These are phyloP conservation scores for Agriopis aurantiaria DNA, from an alignment of 2,888 invertebrate species.

Conservation along the genomic window DNA sequence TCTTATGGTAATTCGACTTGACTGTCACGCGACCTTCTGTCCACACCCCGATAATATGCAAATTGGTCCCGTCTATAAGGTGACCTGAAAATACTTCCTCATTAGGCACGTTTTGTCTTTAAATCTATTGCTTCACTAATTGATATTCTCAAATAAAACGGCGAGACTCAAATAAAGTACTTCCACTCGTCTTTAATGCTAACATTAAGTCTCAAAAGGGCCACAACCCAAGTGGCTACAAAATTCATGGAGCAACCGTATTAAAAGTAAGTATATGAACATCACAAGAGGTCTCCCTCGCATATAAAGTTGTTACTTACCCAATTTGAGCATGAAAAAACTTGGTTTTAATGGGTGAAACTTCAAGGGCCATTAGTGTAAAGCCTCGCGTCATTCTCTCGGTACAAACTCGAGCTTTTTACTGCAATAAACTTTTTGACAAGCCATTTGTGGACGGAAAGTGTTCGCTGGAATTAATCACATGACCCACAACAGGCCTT, in stretches of 20 bases:
- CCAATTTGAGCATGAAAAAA: constrained; percentile 57
- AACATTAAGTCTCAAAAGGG: constrained; percentile 28
- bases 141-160: constrained; percentile 17
- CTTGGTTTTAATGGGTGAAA: constrained; percentile 72
- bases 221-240: constrained; percentile 23
- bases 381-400: constrained; percentile 75
- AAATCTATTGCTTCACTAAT: constrained; percentile 53
- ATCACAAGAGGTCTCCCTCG: constrained; percentile 33
- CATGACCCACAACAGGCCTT: constrained; percentile 70
- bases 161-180: constrained; percentile 16
- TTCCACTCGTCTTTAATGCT: constrained; percentile 22
- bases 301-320: constrained; percentile 53
- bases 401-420: constrained; percentile 77
- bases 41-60: constrained; percentile 84
- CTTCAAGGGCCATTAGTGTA: constrained; percentile 77
- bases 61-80: constrained; percentile 76
- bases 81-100: constrained; percentile 80
- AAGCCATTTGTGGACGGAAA: constrained; percentile 79
- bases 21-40: constrained; percentile 83
- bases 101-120: constrained; percentile 69
- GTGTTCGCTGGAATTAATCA: constrained; percentile 80
- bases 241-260: constrained; percentile 29
- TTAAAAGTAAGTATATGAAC: constrained; percentile 36
- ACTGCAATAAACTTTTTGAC: constrained; percentile 83
- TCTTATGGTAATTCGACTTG: constrained; percentile 80